Evolutionary conservation across 1,140 invertebrate genomes (phyloP), one percentile per base, ranked within the genome.

Genomic region (Tribolium castaneum): DNA sequence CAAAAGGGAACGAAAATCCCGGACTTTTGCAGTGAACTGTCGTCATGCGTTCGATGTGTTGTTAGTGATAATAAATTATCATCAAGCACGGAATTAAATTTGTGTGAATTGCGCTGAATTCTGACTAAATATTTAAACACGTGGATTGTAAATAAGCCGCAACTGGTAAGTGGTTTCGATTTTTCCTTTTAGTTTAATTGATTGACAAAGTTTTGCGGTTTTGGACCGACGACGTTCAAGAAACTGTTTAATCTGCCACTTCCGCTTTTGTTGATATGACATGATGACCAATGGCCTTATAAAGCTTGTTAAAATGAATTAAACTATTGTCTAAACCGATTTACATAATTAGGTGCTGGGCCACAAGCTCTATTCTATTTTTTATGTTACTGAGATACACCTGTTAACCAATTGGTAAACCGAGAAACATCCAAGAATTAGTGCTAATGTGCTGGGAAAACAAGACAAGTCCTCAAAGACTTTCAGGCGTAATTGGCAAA

Each of bases 281-380:
- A 35, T 66, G 59, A 59, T 75, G 52, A 75, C 74, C 74, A 75
- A 56, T 75, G 74, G 74, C 56, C 51, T 54, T 75, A 66, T 75
- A 66, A 35, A 25, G 39, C 74, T 75, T 75, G 74, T 75, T 75
- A 75, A 75, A 75, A 56, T 59, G 19, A 49, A 56, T 59, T 59
- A 75, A 34, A 75, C 51, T 75, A 56, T 75, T 75, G 74, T 75
- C 35, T 75, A 75, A 75, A 56, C 12, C 51, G 56, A 75, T 75
- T 73, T 73, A 73, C 50, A 73, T 16, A 39, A 73, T 54, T 51
- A 73, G 25, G 9, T 19, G 7, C 52, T 22, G 52, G 16, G 1
- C 34, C 50, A 12, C 25, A 51, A 54, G 2, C n/a, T 50, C 49
- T 16, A 72, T 49, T 72, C 25, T 34, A 50, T 52, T 73, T 73